Evolutionary conservation across 2,888 invertebrate genomes (phyloP).

Genomic region (Acronicta aceris): DNA sequence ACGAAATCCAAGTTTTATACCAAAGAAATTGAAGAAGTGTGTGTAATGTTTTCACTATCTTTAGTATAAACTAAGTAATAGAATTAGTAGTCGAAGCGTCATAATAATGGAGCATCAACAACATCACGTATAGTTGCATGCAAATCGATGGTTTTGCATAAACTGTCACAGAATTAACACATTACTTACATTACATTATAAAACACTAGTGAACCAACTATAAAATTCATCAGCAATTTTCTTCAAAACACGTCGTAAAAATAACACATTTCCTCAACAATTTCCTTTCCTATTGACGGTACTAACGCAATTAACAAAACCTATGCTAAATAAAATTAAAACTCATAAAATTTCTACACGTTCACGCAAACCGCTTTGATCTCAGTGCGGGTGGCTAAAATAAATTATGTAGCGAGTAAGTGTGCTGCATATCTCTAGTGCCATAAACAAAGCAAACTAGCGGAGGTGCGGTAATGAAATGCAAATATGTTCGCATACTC

Average conservation of each 20-base stretch:
- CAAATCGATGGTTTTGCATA: too few relatives aligned
- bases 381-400: slow-evolving; percentile 38
- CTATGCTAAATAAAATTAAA: slow-evolving; percentile 24
- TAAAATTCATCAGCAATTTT: background rate
- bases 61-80: too few relatives aligned
- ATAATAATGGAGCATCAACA: too few relatives aligned
- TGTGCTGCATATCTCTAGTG: slow-evolving; percentile 48
- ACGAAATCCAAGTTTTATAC: too few relatives aligned
- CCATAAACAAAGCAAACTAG: slow-evolving; percentile 57
- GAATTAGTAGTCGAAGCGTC: too few relatives aligned
- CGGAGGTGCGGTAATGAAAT: slow-evolving; percentile 75
- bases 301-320: slow-evolving; percentile 32
- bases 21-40: too few relatives aligned
- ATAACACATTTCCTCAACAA: slow-evolving; percentile 29
- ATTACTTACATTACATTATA: too few relatives aligned
- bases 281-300: slow-evolving; percentile 14
- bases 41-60: too few relatives aligned
- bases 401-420: slow-evolving; percentile 54
- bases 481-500: slow-evolving; percentile 76
- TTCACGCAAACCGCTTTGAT: slow-evolving; percentile 47
- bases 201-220: too few relatives aligned
- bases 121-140: too few relatives aligned
- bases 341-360: slow-evolving; percentile 38
- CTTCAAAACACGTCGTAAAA: slow-evolving; percentile 9
- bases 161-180: too few relatives aligned